phyloP scores from a whole-genome alignment of 2,797 vertebrate species.

The Esox lucius region DNA sequence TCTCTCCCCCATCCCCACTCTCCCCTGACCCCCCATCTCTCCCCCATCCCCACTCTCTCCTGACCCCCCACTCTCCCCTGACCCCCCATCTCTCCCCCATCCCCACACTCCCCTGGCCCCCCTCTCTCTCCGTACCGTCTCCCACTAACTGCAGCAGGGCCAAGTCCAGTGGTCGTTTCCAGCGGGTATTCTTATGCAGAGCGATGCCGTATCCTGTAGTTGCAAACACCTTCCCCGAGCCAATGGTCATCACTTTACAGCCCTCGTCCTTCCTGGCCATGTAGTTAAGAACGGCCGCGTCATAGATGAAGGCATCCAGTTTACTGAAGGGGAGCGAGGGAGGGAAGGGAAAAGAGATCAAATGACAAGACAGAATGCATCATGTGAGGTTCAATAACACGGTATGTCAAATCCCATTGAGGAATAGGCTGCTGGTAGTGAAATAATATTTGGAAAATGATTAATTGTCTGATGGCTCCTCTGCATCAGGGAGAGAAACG shows the following conservation, averaged over 20 bases:
- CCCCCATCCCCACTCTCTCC: background rate
- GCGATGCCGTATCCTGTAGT: slow-evolving; percentile 91
- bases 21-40: no score
- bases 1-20: no score
- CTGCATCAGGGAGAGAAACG: slow-evolving; percentile 11
- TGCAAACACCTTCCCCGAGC: slow-evolving; percentile 90
- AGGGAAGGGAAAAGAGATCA: slow-evolving; percentile 2
- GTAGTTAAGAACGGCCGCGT: slow-evolving; percentile 90
- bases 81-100: background rate
- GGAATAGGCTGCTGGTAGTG: background rate
- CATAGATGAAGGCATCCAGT: slow-evolving; percentile 93
- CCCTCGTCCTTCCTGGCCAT: slow-evolving; percentile 93
- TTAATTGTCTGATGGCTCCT: slow-evolving; percentile 35
- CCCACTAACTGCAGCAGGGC: slow-evolving; percentile 89
- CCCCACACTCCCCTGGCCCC: background rate
- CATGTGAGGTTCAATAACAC: slow-evolving; percentile 50
- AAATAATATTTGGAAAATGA: background rate
- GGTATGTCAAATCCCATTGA: background rate
- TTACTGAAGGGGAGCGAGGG: slow-evolving; percentile 71
- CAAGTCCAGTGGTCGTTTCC: slow-evolving; percentile 88
- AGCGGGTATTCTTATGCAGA: slow-evolving; percentile 88
- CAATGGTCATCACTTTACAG: slow-evolving; percentile 93
- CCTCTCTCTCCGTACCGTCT: slow-evolving; percentile 74
- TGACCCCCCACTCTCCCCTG: no score
- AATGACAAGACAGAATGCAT: slow-evolving; percentile 35